Base-by-base conservation (phyloP, 2,797 vertebrate genomes). In the Acropternis orthonyx region DNA sequence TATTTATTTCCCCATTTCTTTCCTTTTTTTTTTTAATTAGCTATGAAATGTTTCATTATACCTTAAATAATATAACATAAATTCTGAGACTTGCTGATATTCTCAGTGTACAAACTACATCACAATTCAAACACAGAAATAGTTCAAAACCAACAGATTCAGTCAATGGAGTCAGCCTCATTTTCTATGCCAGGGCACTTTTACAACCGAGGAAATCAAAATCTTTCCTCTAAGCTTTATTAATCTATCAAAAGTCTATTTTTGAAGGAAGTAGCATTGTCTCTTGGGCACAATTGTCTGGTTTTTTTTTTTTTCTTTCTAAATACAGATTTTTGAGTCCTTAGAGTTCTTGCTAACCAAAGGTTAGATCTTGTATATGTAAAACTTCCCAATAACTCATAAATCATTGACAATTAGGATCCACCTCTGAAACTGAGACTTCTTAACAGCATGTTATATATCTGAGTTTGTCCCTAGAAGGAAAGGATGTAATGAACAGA, bases 1-100 rank as follows among this genome's bases (percentile, higher is more conserved):
- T 34, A 54, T 32, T 11, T 2, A 22, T 46, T 11, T 30, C 23
- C 8, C 1, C 0, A 14, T n/a, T 36, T n/a, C 21, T 32, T n/a
- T 30, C 10, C 44, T 46, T 10, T 7, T 37, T 17, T 65, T 14
- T 17, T 51, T 51, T 21, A 6, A 28, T 75, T 68, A 72, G 9
- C 2, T n/a, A 37, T 69, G 4, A 82, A 62, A 56, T 15, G 0
- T 71, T 79, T 54, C 51, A 7, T 82, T 14, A 2, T 32, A 11
- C 37, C 12, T 77, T 51, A 26, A 66, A 67, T 37, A 69, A 36
- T 37, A 59, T 21, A 26, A 65, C 7, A 6, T 43, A 54, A 24
- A 54, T 85, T 44, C 24, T 39, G n/a, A 48, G 4, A 56, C 46
- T 77, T 79, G 7, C 44, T 59, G 43, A 34, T 66, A 71, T 23